Conservation (phyloP, 2,888 invertebrate genomes). For the Papilio elwesi region DNA sequence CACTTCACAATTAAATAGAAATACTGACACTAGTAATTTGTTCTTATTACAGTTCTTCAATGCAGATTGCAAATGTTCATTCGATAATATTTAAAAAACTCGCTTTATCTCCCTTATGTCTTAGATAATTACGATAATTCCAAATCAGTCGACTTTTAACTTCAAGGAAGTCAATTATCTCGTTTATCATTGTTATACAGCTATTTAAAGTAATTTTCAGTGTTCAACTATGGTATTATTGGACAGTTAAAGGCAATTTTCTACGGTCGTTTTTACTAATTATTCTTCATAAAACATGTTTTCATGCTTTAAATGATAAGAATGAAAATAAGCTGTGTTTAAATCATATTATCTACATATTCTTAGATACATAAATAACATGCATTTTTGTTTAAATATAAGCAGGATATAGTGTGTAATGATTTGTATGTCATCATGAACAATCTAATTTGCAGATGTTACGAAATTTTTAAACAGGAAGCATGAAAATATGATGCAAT, state of each 20-base stretch:
- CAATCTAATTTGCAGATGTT: no score
- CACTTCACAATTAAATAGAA: no score
- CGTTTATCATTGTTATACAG: conserved; percentile 10
- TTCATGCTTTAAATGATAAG: neutral
- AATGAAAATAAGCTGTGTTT: neutral
- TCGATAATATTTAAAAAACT: neutral
- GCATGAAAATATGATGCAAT: no score
- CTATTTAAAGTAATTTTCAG: conserved; percentile 33
- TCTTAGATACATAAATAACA: no score
- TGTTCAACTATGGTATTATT: conserved; percentile 30
- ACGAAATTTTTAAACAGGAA: no score
- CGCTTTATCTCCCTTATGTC: neutral
- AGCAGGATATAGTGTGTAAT: no score
- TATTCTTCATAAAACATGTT: conserved; percentile 18
- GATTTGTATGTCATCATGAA: no score
- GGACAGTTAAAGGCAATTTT: conserved; percentile 35
- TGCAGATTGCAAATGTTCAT: neutral
- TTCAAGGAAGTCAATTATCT: neutral
- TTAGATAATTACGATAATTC: neutral
- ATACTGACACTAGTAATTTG: no score
- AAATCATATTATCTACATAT: neutral
- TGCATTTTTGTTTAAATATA: no score
- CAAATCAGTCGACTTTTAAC: neutral
- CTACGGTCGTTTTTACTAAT: conserved; percentile 29
- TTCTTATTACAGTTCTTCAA: no score